Evolutionary conservation across 1,140 invertebrate genomes (phyloP), one percentile per base, ranked within the genome.

Genomic region (Drosophila sturtevanti): DNA sequence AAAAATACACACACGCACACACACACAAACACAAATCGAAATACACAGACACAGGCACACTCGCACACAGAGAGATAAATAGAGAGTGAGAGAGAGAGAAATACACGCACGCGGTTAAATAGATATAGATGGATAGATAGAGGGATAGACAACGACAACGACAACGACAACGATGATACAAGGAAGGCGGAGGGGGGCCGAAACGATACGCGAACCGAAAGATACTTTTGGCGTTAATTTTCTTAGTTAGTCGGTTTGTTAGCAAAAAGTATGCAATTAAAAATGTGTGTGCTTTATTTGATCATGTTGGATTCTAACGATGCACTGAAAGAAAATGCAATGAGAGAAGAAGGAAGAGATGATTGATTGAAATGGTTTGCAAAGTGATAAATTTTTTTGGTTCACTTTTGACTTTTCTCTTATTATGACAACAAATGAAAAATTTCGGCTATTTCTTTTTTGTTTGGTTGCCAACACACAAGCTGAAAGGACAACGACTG

Each of bases 401-500:
- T 31, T 31, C 27, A 31, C 5, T 4, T 4, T 16, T 16, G 56
- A 7, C 10, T 18, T 44, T 48, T 6, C 52, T 71, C 48, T 86
- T 86, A 81, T 81, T 81, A 72, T 80, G 68, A 79, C 65, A 87
- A 78, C 66, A 48, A 34, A 34, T 56, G 31, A 34, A 60, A 22
- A 41, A 41, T 41, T 41, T 60, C 11, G 58, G 35, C 0, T 14
- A 22, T 27, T 44, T 11, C 16, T 2, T 24, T 74, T 73, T 76
- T 62, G 69, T 63, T 75, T 76, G 68, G 81, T 85, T 89, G 84
- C 69, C 81, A 85, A 85, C 81, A 81, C 80, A 77, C 72, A 77
- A 37, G 24, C 64, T 55, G 67, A 81, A 81, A 87, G 82, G 82
- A 87, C 79, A 86, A 86, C 79, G 81, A 79, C 79, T 82, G 82